These are phyloP conservation scores for Chrysomela aeneicollis DNA, from an alignment of 2,888 invertebrate species.

Conservation along the genomic window DNA sequence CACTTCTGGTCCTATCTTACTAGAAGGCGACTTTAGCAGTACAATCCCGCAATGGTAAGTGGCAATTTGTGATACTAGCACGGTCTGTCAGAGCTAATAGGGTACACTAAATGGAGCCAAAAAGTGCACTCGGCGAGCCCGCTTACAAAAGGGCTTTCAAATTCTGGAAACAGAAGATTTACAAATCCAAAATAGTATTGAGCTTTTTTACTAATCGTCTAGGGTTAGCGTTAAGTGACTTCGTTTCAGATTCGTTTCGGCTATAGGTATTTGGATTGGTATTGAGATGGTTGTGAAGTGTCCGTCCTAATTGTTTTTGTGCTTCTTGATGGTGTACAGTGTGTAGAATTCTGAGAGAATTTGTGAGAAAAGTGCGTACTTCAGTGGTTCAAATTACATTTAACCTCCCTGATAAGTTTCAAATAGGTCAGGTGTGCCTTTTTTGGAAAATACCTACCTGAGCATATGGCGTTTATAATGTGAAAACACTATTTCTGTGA, in stretches of 20 bases:
- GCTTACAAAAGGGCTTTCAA: constrained; percentile 56
- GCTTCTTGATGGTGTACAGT: constrained; percentile 40
- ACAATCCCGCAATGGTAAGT: constrained; percentile 62
- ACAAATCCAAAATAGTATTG: constrained; percentile 58
- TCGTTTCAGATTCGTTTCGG: constrained; percentile 39
- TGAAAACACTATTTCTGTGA: too few relatives aligned
- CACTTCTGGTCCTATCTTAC: constrained; percentile 80
- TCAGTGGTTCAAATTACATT: background rate
- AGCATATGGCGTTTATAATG: too few relatives aligned
- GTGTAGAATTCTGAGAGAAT: constrained; percentile 27
- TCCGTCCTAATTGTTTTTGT: constrained; percentile 38
- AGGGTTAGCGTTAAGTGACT: constrained; percentile 27
- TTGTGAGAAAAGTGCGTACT: constrained; percentile 19
- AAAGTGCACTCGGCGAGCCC: constrained; percentile 48
- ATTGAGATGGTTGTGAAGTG: constrained; percentile 43
- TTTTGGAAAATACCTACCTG: too few relatives aligned
- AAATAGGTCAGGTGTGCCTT: too few relatives aligned
- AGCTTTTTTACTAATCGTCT: constrained; percentile 38
- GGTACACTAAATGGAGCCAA: constrained; percentile 35
- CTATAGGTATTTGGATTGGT: constrained; percentile 46
- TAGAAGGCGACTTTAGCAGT: constrained; percentile 71
- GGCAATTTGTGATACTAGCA: constrained; percentile 37
- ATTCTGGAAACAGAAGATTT: constrained; percentile 59
- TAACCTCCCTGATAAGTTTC: too few relatives aligned
- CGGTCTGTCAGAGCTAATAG: constrained; percentile 12